Percentiles rank a stretch among this genome's conserved stretches.
Evolutionary conservation across 2,888 invertebrate genomes (phyloP).

Genomic region (Halictus ligatus): DNA sequence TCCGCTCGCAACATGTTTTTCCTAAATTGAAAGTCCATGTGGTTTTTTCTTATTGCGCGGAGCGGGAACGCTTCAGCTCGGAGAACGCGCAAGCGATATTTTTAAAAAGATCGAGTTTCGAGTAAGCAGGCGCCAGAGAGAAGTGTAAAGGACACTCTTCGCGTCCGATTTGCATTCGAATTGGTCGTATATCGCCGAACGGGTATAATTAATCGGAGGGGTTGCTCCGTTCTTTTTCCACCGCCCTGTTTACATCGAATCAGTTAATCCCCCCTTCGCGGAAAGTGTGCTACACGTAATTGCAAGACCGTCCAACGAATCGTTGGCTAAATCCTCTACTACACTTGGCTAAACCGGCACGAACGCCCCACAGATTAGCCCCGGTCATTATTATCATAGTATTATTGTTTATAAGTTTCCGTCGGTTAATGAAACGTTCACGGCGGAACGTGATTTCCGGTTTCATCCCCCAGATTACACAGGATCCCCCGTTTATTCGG

Average conservation of each 20-base stretch:
- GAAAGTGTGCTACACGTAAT: background rate
- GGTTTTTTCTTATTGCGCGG: background rate
- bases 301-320: conserved; percentile 12
- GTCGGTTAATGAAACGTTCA: conserved; percentile 49
- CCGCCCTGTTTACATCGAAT: background rate
- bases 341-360: background rate
- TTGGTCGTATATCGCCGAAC: background rate
- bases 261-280: background rate
- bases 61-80: background rate
- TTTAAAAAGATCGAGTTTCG: background rate
- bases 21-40: conserved; percentile 39
- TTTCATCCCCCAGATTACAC: conserved; percentile 54
- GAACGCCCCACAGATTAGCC: conserved; percentile 16
- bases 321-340: background rate
- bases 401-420: conserved; percentile 56
- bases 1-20: conserved; percentile 20
- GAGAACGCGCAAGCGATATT: background rate
- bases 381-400: conserved; percentile 21
- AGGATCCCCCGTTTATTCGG: conserved; percentile 53
- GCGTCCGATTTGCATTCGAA: background rate
- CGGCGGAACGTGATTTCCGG: conserved; percentile 43
- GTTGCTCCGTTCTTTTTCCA: background rate
- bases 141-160: background rate
- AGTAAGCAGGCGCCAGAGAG: background rate
- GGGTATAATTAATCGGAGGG: background rate